Evolutionary conservation across 2,888 invertebrate species (phyloP), one percentile per base, ranked within the genome.

Genomic region (Cosmorhoe ocellata): DNA sequence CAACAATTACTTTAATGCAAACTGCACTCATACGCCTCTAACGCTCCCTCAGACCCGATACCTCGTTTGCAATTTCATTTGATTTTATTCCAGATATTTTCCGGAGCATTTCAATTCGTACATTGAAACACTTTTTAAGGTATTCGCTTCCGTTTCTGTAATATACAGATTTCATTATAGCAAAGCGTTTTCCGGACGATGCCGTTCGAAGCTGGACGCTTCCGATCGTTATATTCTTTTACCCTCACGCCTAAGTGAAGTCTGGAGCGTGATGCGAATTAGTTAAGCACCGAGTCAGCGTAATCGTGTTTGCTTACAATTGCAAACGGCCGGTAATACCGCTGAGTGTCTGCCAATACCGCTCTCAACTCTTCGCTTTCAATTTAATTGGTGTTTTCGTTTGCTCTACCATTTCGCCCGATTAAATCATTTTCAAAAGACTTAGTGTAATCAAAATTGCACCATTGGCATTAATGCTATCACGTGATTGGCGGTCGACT

Each of bases 271-370:
- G 74, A 75, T 80, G 75, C 69, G 79, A 84, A 85, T 86, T 84
- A 86, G 79, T 79, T 72, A 81, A 81, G 75, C 81, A 78, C 71
- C 74, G 76, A 82, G 74, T 74, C 67, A 63, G 60, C 67, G 72
- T 82, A 83, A 85, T 81, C 71, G 69, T 73, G 73, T 76, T 76
- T 76, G 71, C 74, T 84, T 83, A 84, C 81, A 85, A 83, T 84
- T 81, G 79, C 81, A 81, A 84, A 78, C 79, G 71, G 74, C 67
- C 67, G 60, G 71, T 77, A 74, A 79, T 76, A 75, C 71, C 64
- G 64, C 67, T 66, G 74, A 79, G 74, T 76, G 71, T 74, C 76
- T 76, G 77, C 79, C 81, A 81, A 84, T 82, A 76, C 67, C 67
- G 71, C 67, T 69, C 71, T 67, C 63, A 69, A 70, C 70, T 67